Base-by-base conservation (phyloP, 2,113 vertebrate species). In the Plestiodon gilberti region DNA sequence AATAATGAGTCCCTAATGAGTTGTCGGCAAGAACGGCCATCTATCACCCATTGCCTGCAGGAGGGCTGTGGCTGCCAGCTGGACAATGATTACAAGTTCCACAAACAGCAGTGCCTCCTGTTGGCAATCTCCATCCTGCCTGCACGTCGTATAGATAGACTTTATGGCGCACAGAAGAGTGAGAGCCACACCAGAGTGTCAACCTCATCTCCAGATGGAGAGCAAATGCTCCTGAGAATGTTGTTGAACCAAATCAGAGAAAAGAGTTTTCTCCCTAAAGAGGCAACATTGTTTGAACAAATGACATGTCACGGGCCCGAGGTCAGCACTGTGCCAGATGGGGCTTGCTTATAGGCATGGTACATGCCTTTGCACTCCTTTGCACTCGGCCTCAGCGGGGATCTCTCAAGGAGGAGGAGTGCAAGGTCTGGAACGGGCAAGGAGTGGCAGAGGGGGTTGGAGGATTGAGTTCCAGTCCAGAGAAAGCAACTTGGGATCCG, bases 121-220 rank as follows among this genome's bases (percentile, higher is more conserved):
- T 83, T 91, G 91, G 92, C 91, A 92, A 85, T 81, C 79, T 17
- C 2, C 20, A 11, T 0, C 48, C 62, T 92, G 82, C 83, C 90
- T 92, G 84, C 2, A 0, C 67, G 84, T 84, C 91, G 93, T 87
- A 89, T 85, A 88, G 0, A 89, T 85, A 88, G 0, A 0, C 82
- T 93, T 88, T 91, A 90, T 77, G 87, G 90, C 83, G n/a, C 86
- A 84, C 91, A 87, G 91, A 62, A 20, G 62, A 48, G 65, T 84
- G 70, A n/a, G n/a, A n/a, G n/a, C n/a, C 82, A 90, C 62, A 90
- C 40, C 73, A 75, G 86, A 90, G n/a, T 91, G 92, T 92, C 83
- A 75, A 84, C 81, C 93, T 90, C 86, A 88, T 94, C 94, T 93
- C 92, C 93, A 79, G 85, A 93, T 90, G 0, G 71, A 93, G 91